Percentiles rank a stretch among this genome's conserved stretches.
phyloP scores from a whole-genome alignment of 2,888 invertebrate genomes.

The Amitus sp. region DNA sequence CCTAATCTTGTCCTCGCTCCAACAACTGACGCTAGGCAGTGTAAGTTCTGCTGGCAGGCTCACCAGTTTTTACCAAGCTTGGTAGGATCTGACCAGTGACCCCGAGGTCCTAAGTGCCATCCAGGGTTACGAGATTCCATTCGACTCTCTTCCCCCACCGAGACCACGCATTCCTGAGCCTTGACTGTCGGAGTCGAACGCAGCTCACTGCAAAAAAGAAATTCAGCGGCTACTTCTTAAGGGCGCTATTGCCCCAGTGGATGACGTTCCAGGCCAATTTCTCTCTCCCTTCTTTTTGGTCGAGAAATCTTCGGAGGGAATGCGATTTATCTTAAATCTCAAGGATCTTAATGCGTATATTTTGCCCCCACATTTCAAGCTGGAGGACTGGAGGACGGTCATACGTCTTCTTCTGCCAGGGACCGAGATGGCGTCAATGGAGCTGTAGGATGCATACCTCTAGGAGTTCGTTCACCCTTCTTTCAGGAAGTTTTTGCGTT shows the following conservation, averaged over 20 bases:
- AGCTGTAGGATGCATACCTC: slow-evolving; percentile 9
- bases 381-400: slow-evolving; percentile 10
- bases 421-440: slow-evolving; percentile 8
- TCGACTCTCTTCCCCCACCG: background rate
- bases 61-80: no score
- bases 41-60: no score
- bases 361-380: slow-evolving; percentile 3
- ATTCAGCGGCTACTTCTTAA: background rate
- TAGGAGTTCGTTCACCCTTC: slow-evolving; percentile 1
- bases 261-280: background rate
- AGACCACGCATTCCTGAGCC: slow-evolving; percentile 2
- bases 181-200: background rate
- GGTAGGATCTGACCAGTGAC: no score
- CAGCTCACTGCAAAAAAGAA: background rate
- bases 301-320: slow-evolving; percentile 3
- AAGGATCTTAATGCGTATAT: slow-evolving; percentile 14
- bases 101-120: no score
- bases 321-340: slow-evolving; percentile 19
- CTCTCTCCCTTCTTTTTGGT: background rate
- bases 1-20: no score
- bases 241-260: background rate
- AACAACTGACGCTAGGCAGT: no score
- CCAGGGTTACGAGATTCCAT: slow-evolving; percentile 10
- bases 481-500: slow-evolving; percentile 11
- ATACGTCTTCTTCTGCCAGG: slow-evolving; percentile 15